Conservation (phyloP, 37 sponge, comb jelly and placozoan species). For the Lycopodina hypogea region DNA sequence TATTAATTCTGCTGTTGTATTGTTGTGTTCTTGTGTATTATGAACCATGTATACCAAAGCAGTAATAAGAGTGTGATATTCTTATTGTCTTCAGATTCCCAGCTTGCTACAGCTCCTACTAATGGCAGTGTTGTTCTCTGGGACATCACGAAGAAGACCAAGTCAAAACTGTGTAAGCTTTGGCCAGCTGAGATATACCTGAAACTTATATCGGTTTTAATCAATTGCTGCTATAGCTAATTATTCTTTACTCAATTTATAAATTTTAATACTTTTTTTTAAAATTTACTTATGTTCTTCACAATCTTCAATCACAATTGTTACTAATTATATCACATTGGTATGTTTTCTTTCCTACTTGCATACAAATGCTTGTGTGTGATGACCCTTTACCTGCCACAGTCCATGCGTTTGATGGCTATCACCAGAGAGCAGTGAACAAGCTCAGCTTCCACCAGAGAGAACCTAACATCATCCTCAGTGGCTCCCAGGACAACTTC, state of each 20-base stretch:
- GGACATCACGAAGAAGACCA: slow-evolving; percentile 64
- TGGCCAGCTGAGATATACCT: neutral
- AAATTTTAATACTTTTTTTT: too few relatives aligned
- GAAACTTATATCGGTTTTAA: neutral
- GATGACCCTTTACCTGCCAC: neutral
- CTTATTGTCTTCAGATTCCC: slow-evolving; percentile 42
- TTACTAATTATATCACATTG: too few relatives aligned
- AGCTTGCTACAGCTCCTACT: slow-evolving; percentile 76
- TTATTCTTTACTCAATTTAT: too few relatives aligned
- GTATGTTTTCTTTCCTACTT: too few relatives aligned
- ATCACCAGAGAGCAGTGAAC: slow-evolving; percentile 78
- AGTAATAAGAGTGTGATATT: too few relatives aligned
- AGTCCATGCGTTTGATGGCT: slow-evolving; percentile 73
- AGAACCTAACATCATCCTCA: slow-evolving; percentile 59
- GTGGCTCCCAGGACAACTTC: slow-evolving; percentile 81
- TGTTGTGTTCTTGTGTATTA: too few relatives aligned
- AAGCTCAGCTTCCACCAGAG: slow-evolving; percentile 64
- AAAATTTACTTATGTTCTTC: too few relatives aligned
- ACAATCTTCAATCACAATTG: too few relatives aligned
- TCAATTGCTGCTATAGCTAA: too few relatives aligned
- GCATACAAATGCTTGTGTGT: too few relatives aligned
- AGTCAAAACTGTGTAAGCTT: slow-evolving; percentile 38
- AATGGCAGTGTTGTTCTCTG: slow-evolving; percentile 80
- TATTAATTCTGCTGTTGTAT: too few relatives aligned
- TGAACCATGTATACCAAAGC: too few relatives aligned